These are phyloP conservation scores for Abrostola tripartita DNA, from an alignment of 2,888 invertebrate species.

Conservation along the genomic window DNA sequence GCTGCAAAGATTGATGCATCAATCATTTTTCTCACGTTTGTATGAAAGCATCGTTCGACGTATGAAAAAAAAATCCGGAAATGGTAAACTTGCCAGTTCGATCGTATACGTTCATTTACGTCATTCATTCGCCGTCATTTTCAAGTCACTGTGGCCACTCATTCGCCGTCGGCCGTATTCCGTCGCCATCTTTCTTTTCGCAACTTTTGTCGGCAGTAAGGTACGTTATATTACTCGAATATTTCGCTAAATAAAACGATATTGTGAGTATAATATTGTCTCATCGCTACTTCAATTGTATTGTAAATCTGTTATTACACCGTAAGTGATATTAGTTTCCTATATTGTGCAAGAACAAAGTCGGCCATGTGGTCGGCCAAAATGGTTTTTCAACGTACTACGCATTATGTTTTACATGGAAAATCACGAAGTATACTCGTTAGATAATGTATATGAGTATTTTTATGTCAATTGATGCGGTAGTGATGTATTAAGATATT, in stretches of 20 bases:
- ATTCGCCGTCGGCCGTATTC: slow-evolving; percentile 65
- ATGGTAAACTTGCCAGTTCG: slow-evolving; percentile 48
- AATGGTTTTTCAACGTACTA: slow-evolving; percentile 77
- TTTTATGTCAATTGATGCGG: slow-evolving; percentile 38
- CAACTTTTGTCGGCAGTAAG: slow-evolving; percentile 81
- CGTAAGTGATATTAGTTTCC: slow-evolving; percentile 53
- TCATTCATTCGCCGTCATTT: slow-evolving; percentile 49
- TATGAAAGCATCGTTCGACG: slow-evolving; percentile 28
- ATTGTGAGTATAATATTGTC: slow-evolving; percentile 51
- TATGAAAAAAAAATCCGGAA: slow-evolving; percentile 49
- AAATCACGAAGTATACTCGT: slow-evolving; percentile 54
- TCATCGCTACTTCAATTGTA: slow-evolving; percentile 38
- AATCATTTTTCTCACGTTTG: slow-evolving; percentile 27
- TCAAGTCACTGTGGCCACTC: slow-evolving; percentile 51
- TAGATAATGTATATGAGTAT: slow-evolving; percentile 29
- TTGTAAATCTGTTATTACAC: slow-evolving; percentile 40
- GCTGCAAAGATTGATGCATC: slow-evolving; percentile 20
- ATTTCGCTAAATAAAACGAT: slow-evolving; percentile 58
- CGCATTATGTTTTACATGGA: slow-evolving; percentile 81
- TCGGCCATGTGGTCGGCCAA: slow-evolving; percentile 83
- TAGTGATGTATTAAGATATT: slow-evolving; percentile 34
- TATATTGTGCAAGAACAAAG: slow-evolving; percentile 52
- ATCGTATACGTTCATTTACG: slow-evolving; percentile 33
- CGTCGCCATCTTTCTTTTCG: slow-evolving; percentile 86
- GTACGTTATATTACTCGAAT: slow-evolving; percentile 75